phyloP scores from a whole-genome alignment of 2,888 invertebrate species.

The Drosophila bunnanda region DNA sequence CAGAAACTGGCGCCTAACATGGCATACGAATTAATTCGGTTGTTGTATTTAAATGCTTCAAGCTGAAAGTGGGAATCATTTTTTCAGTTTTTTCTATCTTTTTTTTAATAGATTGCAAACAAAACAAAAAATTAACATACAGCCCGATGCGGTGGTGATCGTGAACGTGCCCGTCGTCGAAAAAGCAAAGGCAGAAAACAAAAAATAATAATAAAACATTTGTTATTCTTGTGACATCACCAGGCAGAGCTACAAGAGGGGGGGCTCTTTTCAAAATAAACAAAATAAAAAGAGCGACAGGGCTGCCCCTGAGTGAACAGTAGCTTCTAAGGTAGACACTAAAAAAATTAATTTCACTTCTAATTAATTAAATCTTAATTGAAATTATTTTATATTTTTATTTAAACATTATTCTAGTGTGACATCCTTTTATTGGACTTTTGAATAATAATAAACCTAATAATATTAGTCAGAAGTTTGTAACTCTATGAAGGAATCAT shows the following conservation, averaged over 20 bases:
- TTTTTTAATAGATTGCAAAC: constrained; percentile 47
- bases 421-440: no score
- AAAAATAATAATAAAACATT: constrained; percentile 38
- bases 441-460: no score
- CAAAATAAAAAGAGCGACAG: constrained; percentile 33
- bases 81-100: constrained; percentile 25
- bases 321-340: constrained; percentile 7
- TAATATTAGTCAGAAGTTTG: no score
- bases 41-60: constrained; percentile 64
- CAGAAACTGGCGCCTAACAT: constrained; percentile 72
- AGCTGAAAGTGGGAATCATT: constrained; percentile 54
- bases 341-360: neutral
- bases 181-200: constrained; percentile 37
- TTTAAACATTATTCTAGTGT: no score
- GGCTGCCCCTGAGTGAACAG: constrained; percentile 20
- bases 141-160: constrained; percentile 57
- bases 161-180: constrained; percentile 46
- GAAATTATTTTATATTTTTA: no score
- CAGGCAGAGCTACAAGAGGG: constrained; percentile 15
- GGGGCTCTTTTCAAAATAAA: constrained; percentile 31
- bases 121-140: constrained; percentile 61
- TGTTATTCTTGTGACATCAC: constrained; percentile 73
- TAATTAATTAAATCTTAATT: neutral
- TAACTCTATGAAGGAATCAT: no score
- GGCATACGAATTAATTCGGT: constrained; percentile 71